Percentiles rank a stretch among this genome's conserved stretches.
phyloP scores from a whole-genome alignment of 2,797 vertebrate species.

The Phoxinus dragarum region DNA sequence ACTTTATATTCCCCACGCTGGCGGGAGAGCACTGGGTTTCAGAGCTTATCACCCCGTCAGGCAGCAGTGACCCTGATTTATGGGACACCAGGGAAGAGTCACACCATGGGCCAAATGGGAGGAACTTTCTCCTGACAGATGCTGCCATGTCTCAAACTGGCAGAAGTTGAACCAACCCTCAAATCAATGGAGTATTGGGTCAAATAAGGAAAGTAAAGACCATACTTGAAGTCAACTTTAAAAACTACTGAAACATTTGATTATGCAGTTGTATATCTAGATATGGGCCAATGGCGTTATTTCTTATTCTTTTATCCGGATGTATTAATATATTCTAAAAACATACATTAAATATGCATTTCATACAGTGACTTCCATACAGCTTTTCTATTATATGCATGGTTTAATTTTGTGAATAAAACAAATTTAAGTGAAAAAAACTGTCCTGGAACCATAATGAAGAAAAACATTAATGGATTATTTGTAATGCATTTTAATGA shows the following conservation, averaged over 20 bases:
- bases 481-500: no score
- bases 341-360: not conserved
- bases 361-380: not conserved
- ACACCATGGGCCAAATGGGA: slow-evolving; percentile 22
- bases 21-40: slow-evolving; percentile 15
- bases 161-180: not conserved
- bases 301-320: not conserved
- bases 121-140: slow-evolving; percentile 41
- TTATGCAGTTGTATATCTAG: not conserved
- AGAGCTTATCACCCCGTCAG: slow-evolving; percentile 5
- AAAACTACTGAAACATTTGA: not conserved
- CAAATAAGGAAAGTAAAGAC: not conserved
- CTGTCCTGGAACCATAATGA: not conserved
- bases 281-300: not conserved
- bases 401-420: not conserved
- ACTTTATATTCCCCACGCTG: slow-evolving; percentile 50
- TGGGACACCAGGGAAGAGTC: slow-evolving; percentile 38
- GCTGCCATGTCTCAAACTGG: slow-evolving; percentile 10
- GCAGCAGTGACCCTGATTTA: slow-evolving; percentile 42
- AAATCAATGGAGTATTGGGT: not conserved
- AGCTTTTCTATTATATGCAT: not conserved
- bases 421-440: no score
- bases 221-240: not conserved
- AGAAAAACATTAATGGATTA: not conserved
- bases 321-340: not conserved